Conservation (phyloP, 2,797 vertebrate species). For the Poeciliopsis turneri region DNA sequence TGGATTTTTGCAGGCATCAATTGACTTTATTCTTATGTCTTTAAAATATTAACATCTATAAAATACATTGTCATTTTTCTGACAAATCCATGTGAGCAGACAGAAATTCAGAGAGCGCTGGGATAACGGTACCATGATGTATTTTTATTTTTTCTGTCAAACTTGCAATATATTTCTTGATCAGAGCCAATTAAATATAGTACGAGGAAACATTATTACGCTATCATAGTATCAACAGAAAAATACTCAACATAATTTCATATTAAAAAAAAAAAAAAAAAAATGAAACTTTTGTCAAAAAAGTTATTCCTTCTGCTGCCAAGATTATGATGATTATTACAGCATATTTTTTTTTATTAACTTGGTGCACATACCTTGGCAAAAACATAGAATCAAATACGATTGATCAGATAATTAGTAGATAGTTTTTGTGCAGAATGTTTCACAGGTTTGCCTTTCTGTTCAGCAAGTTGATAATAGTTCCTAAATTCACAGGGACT, state of each 20-base stretch:
- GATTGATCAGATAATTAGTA: background rate
- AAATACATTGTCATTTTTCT: constrained; percentile 12
- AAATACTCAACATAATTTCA: background rate
- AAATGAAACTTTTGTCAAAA: too few species aligned
- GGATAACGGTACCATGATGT: background rate
- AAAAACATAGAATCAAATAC: background rate
- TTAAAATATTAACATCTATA: constrained; percentile 14
- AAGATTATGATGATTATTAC: background rate
- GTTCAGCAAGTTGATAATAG: background rate
- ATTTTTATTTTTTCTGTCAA: background rate
- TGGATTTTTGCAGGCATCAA: constrained; percentile 49
- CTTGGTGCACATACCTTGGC: background rate
- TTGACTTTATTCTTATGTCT: constrained; percentile 43
- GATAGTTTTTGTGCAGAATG: background rate
- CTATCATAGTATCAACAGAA: background rate
- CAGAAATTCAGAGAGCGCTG: background rate
- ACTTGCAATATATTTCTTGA: background rate
- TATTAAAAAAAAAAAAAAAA: background rate
- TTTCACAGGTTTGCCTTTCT: background rate
- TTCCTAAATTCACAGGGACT: background rate
- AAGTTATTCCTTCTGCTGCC: background rate
- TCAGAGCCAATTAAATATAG: background rate
- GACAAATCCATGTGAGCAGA: constrained; percentile 9
- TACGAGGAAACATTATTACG: background rate
- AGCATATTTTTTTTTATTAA: background rate